Evolutionary conservation across 1,140 invertebrate species (phyloP).

Genomic region (Anthonomus grandis): DNA sequence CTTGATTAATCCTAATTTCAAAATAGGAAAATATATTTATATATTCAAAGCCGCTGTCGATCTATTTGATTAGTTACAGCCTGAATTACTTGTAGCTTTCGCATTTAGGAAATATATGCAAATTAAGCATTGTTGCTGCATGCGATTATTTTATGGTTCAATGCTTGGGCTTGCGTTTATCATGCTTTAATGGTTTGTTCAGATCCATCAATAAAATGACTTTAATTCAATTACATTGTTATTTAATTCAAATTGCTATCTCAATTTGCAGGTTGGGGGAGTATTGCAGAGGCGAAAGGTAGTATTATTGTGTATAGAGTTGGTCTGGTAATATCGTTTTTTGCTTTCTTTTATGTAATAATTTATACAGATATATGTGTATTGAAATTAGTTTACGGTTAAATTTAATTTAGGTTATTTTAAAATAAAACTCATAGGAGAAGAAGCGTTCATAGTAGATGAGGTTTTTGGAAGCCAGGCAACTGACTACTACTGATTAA

Average conservation of each 20-base stretch:
- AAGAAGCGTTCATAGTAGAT: too few species aligned
- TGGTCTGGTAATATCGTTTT: constrained; percentile 8
- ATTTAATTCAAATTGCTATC: constrained; percentile 3
- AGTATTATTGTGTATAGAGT: not conserved
- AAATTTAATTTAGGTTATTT: too few species aligned
- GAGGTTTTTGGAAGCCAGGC: too few species aligned
- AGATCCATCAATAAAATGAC: constrained; percentile 10
- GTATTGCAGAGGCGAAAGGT: not conserved
- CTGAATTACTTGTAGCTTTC: constrained; percentile 7
- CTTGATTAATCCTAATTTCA: too few species aligned
- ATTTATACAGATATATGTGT: too few species aligned
- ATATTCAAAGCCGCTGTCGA: constrained; percentile 12
- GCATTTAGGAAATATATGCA: constrained; percentile 5
- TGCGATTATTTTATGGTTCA: constrained; percentile 9
- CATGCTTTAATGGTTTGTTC: constrained; percentile 10
- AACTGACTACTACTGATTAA: too few species aligned
- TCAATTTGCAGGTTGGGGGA: constrained; percentile 7
- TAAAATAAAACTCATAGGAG: too few species aligned
- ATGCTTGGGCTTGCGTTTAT: constrained; percentile 10
- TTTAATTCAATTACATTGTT: constrained; percentile 12
- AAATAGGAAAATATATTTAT: too few species aligned
- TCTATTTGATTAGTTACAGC: constrained; percentile 1
- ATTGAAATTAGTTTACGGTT: too few species aligned
- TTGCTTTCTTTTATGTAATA: too few species aligned
- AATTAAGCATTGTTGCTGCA: constrained; percentile 16